phyloP scores from a whole-genome alignment of 2,888 invertebrate genomes.

The Drosophila mimetica region DNA sequence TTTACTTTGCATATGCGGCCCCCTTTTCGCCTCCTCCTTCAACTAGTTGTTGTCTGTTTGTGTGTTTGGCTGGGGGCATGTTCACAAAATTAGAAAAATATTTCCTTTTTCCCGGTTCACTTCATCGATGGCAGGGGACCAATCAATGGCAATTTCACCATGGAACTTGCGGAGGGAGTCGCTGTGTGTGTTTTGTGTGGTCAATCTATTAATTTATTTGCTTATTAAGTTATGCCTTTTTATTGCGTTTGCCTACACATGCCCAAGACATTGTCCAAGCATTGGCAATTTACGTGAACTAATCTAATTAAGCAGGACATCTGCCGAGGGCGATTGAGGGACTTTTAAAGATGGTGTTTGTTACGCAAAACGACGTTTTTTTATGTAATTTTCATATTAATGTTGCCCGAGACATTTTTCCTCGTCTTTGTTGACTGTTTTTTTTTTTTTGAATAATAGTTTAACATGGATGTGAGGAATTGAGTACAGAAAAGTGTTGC shows the following conservation, averaged over 20 bases:
- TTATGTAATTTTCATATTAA: too few relatives aligned
- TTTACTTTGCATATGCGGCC: slow-evolving; percentile 46
- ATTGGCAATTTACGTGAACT: slow-evolving; percentile 48
- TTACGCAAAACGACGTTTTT: not conserved
- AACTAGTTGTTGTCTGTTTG: slow-evolving; percentile 27
- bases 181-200: slow-evolving; percentile 41
- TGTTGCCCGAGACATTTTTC: too few relatives aligned
- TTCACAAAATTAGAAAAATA: slow-evolving; percentile 59
- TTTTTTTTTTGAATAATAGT: too few relatives aligned
- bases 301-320: slow-evolving; percentile 54
- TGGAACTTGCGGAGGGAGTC: not conserved
- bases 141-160: slow-evolving; percentile 40
- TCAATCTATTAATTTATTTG: slow-evolving; percentile 59
- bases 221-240: slow-evolving; percentile 67
- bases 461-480: too few relatives aligned
- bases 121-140: slow-evolving; percentile 20
- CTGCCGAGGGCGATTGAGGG: slow-evolving; percentile 10
- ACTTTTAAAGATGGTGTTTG: not conserved
- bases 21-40: not conserved
- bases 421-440: too few relatives aligned
- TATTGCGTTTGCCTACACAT: slow-evolving; percentile 47
- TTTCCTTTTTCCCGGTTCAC: slow-evolving; percentile 18
- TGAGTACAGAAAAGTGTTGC: too few relatives aligned
- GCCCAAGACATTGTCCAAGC: slow-evolving; percentile 27
- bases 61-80: slow-evolving; percentile 47